A percentile compares a stretch with the other conserved stretches of the same genome.
Evolutionary conservation across 1,140 invertebrate species (phyloP).

Genomic region (Mya arenaria): DNA sequence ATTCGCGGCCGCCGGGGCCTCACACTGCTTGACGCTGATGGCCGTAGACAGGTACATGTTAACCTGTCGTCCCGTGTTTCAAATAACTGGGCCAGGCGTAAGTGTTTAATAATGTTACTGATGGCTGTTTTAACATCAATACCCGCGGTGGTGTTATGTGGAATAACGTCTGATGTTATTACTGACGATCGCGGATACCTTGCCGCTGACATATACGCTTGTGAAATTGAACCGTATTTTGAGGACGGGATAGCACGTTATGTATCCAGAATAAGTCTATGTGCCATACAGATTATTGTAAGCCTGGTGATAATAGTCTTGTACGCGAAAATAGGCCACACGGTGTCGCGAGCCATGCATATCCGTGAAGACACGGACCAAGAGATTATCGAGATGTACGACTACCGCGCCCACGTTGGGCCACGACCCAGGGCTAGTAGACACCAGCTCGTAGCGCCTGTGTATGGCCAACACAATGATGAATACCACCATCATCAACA

Average conservation of each 20-base stretch:
- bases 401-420: neutral
- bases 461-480: no score
- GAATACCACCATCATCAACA: no score
- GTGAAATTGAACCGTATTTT: conserved; percentile 17
- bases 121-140: conserved; percentile 31
- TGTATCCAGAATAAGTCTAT: conserved; percentile 15
- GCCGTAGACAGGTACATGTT: conserved; percentile 34
- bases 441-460: no score
- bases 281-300: neutral
- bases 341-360: conserved; percentile 17
- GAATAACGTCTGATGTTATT: conserved; percentile 3
- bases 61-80: conserved; percentile 37
- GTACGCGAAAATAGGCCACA: conserved; percentile 26
- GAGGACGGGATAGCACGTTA: neutral
- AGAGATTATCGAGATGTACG: neutral
- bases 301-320: conserved; percentile 16
- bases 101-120: conserved; percentile 19
- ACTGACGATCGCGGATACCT: neutral
- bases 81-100: neutral
- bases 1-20: conserved; percentile 33
- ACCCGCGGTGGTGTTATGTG: conserved; percentile 27
- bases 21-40: conserved; percentile 19
- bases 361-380: neutral
- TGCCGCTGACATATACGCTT: conserved; percentile 19
- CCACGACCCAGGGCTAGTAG: no score